Conservation (phyloP, 1,140 invertebrate species). For the Geopemphigus sp. region DNA sequence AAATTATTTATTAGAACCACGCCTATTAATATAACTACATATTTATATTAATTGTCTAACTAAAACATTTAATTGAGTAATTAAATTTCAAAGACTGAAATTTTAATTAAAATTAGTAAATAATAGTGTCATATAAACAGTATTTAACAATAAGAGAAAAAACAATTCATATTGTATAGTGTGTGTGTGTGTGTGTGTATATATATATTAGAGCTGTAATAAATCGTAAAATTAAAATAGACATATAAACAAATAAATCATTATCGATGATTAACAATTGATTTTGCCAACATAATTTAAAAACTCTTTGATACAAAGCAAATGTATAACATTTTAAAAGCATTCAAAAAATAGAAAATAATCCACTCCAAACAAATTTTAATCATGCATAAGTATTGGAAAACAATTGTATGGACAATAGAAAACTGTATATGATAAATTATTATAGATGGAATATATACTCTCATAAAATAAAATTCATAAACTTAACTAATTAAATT, state of each 20-base stretch:
- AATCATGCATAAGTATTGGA: slow-evolving; percentile 1
- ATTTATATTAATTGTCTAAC: neutral
- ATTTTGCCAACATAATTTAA: neutral
- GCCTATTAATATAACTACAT: neutral
- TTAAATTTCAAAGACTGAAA: too few species aligned
- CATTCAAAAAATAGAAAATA: neutral
- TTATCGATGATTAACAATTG: too few species aligned
- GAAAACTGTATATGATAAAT: neutral
- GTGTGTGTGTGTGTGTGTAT: too few species aligned
- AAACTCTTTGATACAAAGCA: neutral
- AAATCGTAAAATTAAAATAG: neutral
- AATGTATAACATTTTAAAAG: neutral
- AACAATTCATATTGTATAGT: too few species aligned
- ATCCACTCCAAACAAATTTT: neutral
- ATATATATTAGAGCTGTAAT: neutral
- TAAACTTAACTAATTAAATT: neutral
- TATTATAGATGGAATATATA: neutral
- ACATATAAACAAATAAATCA: too few species aligned
- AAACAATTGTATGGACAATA: neutral
- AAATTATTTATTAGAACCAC: too few species aligned
- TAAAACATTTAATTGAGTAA: neutral
- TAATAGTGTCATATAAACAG: neutral
- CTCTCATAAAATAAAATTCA: neutral
- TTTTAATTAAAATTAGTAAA: too few species aligned
- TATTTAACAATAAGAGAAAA: too few species aligned